Evolutionary conservation across 2,888 invertebrate genomes (phyloP).

Genomic region (Portevinia maculata): DNA sequence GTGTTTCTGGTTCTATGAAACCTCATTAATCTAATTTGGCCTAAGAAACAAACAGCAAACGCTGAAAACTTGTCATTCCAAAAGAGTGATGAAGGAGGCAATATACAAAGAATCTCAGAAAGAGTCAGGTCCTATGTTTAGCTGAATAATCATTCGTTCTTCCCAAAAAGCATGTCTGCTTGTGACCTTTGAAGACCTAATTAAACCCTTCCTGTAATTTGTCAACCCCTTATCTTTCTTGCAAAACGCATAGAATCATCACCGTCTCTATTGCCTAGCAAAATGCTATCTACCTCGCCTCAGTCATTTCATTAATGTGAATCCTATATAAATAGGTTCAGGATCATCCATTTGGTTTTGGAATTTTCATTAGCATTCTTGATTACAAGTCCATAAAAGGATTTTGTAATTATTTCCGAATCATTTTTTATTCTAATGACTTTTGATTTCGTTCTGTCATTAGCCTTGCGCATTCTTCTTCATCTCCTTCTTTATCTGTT

Average conservation of each 20-base stretch:
- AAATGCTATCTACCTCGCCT: neutral
- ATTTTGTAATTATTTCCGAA: conserved; percentile 72
- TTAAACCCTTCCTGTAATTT: neutral
- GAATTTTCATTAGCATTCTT: conserved; percentile 71
- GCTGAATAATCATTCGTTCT: too few relatives aligned
- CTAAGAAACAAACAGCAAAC: too few relatives aligned
- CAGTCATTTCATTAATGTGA: neutral
- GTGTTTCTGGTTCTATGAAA: too few relatives aligned
- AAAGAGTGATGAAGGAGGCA: too few relatives aligned
- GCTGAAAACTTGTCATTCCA: too few relatives aligned
- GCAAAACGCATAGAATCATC: neutral
- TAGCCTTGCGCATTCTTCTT: conserved; percentile 29
- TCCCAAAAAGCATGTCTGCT: too few relatives aligned
- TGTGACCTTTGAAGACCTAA: too few relatives aligned
- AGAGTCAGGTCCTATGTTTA: too few relatives aligned
- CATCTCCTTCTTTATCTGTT: neutral
- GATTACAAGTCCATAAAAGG: conserved; percentile 67
- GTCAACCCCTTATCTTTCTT: neutral
- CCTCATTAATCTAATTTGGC: too few relatives aligned
- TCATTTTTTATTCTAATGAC: conserved; percentile 72
- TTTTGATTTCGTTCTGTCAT: conserved; percentile 70
- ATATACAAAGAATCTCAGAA: too few relatives aligned
- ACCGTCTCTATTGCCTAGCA: neutral
- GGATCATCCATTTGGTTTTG: conserved; percentile 74
- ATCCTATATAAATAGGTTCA: conserved; percentile 45